Conservation (phyloP, 2,888 invertebrate genomes). For the Sinelater perroti region DNA sequence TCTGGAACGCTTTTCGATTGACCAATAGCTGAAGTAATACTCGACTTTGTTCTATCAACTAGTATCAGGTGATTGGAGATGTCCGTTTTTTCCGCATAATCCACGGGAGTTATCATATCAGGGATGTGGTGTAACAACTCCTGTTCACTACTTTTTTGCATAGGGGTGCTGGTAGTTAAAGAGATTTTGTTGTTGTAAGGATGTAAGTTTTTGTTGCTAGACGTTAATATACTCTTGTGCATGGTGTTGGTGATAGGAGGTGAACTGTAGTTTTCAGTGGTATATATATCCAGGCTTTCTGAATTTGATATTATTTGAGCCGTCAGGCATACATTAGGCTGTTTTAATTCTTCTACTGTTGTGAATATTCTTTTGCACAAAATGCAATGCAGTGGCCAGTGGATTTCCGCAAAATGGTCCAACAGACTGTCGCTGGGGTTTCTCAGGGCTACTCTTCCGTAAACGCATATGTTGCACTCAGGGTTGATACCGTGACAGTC, state of each 20-base stretch:
- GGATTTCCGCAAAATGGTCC: slow-evolving; percentile 48
- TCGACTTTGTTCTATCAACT: not conserved
- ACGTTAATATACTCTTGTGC: slow-evolving; percentile 31
- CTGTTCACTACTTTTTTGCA: slow-evolving; percentile 44
- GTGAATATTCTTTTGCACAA: slow-evolving; percentile 49
- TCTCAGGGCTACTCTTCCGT: slow-evolving; percentile 46
- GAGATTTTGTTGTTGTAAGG: slow-evolving; percentile 20
- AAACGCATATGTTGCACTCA: slow-evolving; percentile 53
- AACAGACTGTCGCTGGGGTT: slow-evolving; percentile 41
- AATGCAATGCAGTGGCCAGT: slow-evolving; percentile 53
- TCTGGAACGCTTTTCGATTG: slow-evolving; percentile 36
- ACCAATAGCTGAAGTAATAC: slow-evolving; percentile 10
- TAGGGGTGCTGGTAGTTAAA: slow-evolving; percentile 51
- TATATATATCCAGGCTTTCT: not conserved
- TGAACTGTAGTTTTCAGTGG: slow-evolving; percentile 38
- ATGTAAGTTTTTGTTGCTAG: slow-evolving; percentile 23
- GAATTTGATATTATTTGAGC: slow-evolving; percentile 31
- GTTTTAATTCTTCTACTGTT: slow-evolving; percentile 46
- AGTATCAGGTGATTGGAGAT: not conserved
- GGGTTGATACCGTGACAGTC: slow-evolving; percentile 47
- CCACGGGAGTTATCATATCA: slow-evolving; percentile 47
- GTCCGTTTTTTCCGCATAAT: slow-evolving; percentile 31
- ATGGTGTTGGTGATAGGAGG: slow-evolving; percentile 39
- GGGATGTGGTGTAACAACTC: slow-evolving; percentile 40
- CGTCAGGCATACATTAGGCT: slow-evolving; percentile 46